Percentiles rank a stretch among this genome's conserved stretches.
Evolutionary conservation across 2,797 vertebrate genomes (phyloP).

Genomic region (Halcyon chelicuti): DNA sequence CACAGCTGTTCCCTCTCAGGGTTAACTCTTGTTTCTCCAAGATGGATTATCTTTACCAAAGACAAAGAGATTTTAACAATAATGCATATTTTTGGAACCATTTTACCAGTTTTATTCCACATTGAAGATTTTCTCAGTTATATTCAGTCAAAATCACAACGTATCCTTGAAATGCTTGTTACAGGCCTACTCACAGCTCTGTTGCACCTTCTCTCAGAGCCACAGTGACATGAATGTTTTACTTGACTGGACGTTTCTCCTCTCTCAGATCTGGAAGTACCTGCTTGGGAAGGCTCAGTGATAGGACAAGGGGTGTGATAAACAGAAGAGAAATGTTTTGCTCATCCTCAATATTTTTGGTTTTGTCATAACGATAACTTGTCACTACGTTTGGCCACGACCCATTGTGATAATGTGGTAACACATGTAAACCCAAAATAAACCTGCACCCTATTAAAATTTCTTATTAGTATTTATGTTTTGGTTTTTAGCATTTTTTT

Average conservation of each 20-base stretch:
- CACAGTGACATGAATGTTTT: neutral
- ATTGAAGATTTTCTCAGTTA: neutral
- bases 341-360: neutral
- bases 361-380: neutral
- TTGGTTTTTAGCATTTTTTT: neutral
- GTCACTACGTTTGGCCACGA: neutral
- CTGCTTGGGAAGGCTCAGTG: neutral
- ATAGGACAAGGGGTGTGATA: too few relatives aligned
- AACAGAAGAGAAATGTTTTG: rapidly evolving
- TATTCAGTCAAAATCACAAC: neutral
- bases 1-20: neutral
- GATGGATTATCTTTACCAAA: neutral
- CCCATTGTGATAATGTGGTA: neutral
- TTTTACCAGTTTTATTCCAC: neutral
- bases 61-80: neutral
- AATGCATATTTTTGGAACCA: neutral
- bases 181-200: neutral
- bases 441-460: neutral
- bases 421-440: neutral
- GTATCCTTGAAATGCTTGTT: neutral
- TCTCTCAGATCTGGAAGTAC: neutral
- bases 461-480: neutral
- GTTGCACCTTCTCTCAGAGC: neutral
- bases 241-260: neutral
- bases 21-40: neutral